phyloP scores from a whole-genome alignment of 2,113 vertebrate genomes.

The Rynchops niger region DNA sequence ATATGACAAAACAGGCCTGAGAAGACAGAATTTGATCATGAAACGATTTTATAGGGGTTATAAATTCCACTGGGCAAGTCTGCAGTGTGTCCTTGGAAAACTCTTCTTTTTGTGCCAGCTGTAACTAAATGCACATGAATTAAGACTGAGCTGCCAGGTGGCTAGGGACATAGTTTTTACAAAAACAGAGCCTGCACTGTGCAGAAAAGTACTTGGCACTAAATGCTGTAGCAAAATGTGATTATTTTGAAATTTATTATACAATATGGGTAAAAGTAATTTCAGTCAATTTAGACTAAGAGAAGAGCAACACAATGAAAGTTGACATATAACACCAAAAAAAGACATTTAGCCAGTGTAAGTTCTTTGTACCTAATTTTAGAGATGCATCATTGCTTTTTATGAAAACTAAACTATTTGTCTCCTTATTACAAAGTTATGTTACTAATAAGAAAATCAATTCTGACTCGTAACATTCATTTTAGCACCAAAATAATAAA shows the following conservation, averaged over 20 bases:
- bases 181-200: background rate
- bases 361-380: background rate
- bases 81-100: constrained; percentile 40
- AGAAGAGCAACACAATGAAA: background rate
- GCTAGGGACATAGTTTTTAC: background rate
- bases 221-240: background rate
- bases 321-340: background rate
- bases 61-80: constrained; percentile 42
- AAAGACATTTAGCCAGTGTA: background rate
- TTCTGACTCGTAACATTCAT: background rate
- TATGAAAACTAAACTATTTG: background rate
- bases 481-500: background rate
- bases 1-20: background rate
- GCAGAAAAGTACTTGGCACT: background rate
- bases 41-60: constrained; percentile 23
- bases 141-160: constrained; percentile 11
- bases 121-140: constrained; percentile 1
- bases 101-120: constrained; percentile 16
- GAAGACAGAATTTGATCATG: constrained; percentile 43
- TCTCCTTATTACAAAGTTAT: background rate
- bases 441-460: background rate
- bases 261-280: background rate
- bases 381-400: background rate
- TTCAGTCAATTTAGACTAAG: background rate
- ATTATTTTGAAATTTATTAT: background rate